Evolutionary conservation across 2,888 invertebrate genomes (phyloP).

Genomic region (Acanthosoma haemorrhoidale): DNA sequence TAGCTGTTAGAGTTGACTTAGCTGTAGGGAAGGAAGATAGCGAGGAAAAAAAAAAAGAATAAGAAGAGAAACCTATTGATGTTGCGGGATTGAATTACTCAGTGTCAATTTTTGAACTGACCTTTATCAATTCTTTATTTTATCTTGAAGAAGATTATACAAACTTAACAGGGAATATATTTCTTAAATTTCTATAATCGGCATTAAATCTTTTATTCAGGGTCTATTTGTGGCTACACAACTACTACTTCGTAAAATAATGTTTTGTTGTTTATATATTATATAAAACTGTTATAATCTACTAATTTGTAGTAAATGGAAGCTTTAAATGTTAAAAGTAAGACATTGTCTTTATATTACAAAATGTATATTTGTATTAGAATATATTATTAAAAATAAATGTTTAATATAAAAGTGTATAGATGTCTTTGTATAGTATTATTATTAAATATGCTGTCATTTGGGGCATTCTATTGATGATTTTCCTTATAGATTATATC

Average conservation of each 20-base stretch:
- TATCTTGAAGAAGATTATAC: too few species aligned
- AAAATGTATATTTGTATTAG: neutral
- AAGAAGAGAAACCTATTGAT: neutral
- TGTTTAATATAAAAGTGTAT: neutral
- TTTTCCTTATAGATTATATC: neutral
- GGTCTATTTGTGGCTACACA: too few species aligned
- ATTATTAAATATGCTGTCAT: neutral
- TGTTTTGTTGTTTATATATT: neutral
- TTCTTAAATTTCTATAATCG: too few species aligned
- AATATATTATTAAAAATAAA: neutral
- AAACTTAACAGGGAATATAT: too few species aligned
- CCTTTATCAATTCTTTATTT: too few species aligned
- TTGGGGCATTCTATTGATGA: neutral
- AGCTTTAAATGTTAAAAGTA: conserved; percentile 2
- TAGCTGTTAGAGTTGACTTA: neutral
- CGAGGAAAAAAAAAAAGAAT: neutral
- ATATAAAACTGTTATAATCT: neutral
- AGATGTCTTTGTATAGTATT: neutral
- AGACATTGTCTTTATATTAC: neutral
- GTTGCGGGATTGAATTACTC: too few species aligned
- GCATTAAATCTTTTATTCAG: too few species aligned
- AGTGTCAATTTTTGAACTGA: neutral
- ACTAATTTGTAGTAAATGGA: neutral
- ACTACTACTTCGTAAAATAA: too few species aligned
- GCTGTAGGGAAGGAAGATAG: neutral